A percentile compares a stretch with the other conserved stretches of the same genome.
Evolutionary conservation across 2,888 invertebrate genomes (phyloP).

Genomic region (Drosophila tanythrix): DNA sequence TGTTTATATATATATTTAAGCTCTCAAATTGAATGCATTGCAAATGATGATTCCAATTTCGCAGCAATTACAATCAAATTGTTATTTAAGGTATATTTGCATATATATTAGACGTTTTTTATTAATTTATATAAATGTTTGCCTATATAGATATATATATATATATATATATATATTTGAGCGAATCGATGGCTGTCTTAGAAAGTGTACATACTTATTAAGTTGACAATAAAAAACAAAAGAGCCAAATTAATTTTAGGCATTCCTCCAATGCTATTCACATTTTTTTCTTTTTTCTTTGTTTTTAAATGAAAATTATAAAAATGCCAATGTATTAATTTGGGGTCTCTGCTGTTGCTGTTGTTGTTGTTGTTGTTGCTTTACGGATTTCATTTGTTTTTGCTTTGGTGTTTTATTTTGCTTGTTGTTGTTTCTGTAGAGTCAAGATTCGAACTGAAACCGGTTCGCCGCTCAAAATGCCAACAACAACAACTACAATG

Average conservation of each 20-base stretch:
- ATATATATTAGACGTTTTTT: neutral
- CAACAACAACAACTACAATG: constrained; percentile 40
- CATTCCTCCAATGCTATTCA: constrained; percentile 59
- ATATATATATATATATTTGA: neutral
- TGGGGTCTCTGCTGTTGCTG: constrained; percentile 37
- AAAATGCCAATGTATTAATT: constrained; percentile 65
- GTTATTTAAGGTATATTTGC: neutral
- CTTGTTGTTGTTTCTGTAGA: constrained; percentile 25
- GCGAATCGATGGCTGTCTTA: constrained; percentile 19
- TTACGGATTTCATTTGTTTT: constrained; percentile 55
- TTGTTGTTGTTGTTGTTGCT: constrained; percentile 29
- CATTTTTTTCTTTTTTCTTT: constrained; percentile 34
- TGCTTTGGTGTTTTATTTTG: constrained; percentile 13
- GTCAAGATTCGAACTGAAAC: constrained; percentile 60
- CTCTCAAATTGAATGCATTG: neutral
- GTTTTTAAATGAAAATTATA: constrained; percentile 62
- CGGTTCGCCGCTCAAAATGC: constrained; percentile 57
- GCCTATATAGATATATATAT: neutral
- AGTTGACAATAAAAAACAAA: constrained; percentile 20
- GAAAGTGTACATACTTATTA: constrained; percentile 49
- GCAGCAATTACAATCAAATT: neutral
- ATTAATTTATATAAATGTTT: neutral
- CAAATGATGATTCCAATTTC: neutral
- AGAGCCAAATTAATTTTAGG: constrained; percentile 48
- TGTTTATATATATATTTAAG: neutral